Base-by-base conservation (phyloP, 2,797 vertebrate species). In the Centroberyx gerrardi region DNA sequence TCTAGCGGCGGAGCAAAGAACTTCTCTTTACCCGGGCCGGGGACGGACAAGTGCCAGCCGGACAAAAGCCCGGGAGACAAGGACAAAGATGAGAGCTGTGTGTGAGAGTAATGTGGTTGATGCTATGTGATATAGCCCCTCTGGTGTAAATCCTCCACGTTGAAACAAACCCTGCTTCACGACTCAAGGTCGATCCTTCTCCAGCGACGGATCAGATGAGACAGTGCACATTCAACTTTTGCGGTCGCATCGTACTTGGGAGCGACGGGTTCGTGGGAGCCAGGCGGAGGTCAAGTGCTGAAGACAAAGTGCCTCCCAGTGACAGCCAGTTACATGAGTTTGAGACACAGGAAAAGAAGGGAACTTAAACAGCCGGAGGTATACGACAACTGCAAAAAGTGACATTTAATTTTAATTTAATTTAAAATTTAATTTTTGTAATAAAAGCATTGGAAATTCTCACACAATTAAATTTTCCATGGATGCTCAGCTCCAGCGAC, bases 1-100 rank as follows among this genome's bases (percentile, higher is more conserved):
- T 64, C 79, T 3, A 76, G 93, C 22, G 84, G 83, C 1, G 86
- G 94, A 31, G 84, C 54, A 8, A 94, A 93, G 64, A 92, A 95
- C 62, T 94, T 91, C 68, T 90, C 92, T 0, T 81, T 91, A 17
- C 92, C 93, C 0, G 56, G 88, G 61, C 8, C 88, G 91, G 63
- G 94, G 84, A 88, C 80, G 29, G 87, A 79, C 36, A 80, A 54
- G 60, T 83, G 89, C 5, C 46, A 15, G 42, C 18, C 6, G 5
- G 51, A 65, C 49, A 76, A 52, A 76, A 28, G 3, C 10, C 60
- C 40, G 0, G 54, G 49, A 36, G 83, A 80, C 66, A 78, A 67
- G 17, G 83, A 80, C 66, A 78, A 65, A 15, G 87, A 90, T 0
- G 93, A 94, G 67, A 93, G 92, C 68, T 74, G 85, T 4, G 88